Conservation (phyloP, 2,113 vertebrate species). For the Neopipo cinnamomea region DNA sequence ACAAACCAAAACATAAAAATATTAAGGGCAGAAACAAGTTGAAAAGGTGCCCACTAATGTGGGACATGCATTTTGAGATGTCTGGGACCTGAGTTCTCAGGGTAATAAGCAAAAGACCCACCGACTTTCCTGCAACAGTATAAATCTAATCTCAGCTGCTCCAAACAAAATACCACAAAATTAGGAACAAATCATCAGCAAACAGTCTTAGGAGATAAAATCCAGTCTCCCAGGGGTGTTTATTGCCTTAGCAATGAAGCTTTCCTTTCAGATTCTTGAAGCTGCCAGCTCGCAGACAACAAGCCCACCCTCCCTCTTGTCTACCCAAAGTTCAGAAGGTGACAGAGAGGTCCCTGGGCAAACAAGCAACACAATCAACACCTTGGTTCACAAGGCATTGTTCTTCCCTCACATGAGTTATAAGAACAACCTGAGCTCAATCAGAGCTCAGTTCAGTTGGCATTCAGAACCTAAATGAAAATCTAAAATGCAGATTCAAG, state of each 20-base stretch:
- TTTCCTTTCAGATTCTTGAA: neutral
- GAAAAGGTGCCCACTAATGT: neutral
- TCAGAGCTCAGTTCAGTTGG: neutral
- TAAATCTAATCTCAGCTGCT: neutral
- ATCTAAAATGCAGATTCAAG: neutral
- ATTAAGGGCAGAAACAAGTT: neutral
- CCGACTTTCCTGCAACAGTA: neutral
- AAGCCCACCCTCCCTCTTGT: neutral
- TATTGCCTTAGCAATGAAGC: neutral
- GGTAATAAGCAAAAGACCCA: neutral
- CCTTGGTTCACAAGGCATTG: neutral
- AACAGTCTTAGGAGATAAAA: neutral
- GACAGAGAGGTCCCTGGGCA: neutral
- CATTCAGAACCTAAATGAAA: neutral
- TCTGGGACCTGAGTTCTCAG: neutral
- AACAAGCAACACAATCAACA: neutral
- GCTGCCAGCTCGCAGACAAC: neutral
- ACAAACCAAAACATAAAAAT: neutral
- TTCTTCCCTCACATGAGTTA: neutral
- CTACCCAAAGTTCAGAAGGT: neutral
- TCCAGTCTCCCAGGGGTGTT: neutral
- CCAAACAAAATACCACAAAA: constrained; percentile 11
- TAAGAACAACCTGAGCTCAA: neutral
- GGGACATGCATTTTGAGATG: neutral
- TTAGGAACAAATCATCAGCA: neutral